phyloP scores from a whole-genome alignment of 2,113 vertebrate species.

The Leptobrachium leishanense region DNA sequence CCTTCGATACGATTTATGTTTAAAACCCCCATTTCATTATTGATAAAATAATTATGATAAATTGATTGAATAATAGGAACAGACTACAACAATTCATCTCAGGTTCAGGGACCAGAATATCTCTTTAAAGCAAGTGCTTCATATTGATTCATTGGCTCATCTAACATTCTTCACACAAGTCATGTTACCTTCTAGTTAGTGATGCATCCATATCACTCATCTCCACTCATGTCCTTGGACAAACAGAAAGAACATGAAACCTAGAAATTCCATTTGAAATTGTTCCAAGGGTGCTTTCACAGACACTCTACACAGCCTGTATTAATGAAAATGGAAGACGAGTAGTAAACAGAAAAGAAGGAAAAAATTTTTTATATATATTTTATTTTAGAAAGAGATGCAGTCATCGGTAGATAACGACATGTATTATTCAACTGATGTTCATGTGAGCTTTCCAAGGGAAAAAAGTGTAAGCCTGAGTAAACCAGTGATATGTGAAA shows the following conservation, averaged over 20 bases:
- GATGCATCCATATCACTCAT: slow-evolving; percentile 11
- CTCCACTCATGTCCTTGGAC: not conserved
- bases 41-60: too few relatives aligned
- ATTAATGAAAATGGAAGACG: not conserved
- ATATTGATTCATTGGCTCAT: not conserved
- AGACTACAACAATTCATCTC: too few relatives aligned
- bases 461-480: not conserved
- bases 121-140: too few relatives aligned
- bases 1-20: too few relatives aligned
- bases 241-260: not conserved
- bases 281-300: not conserved
- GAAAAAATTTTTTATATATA: not conserved
- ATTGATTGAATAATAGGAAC: too few relatives aligned
- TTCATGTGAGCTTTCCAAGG: not conserved
- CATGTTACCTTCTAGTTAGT: not conserved
- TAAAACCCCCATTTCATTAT: too few relatives aligned
- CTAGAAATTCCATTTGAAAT: not conserved
- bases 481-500: slow-evolving; percentile 1
- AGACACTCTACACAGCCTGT: not conserved
- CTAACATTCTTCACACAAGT: not conserved
- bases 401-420: not conserved
- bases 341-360: not conserved
- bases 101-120: too few relatives aligned
- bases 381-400: not conserved
- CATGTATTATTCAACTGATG: slow-evolving; percentile 11